phyloP scores from a whole-genome alignment of 2,888 invertebrate genomes.

The Lithophane semibrunnea region DNA sequence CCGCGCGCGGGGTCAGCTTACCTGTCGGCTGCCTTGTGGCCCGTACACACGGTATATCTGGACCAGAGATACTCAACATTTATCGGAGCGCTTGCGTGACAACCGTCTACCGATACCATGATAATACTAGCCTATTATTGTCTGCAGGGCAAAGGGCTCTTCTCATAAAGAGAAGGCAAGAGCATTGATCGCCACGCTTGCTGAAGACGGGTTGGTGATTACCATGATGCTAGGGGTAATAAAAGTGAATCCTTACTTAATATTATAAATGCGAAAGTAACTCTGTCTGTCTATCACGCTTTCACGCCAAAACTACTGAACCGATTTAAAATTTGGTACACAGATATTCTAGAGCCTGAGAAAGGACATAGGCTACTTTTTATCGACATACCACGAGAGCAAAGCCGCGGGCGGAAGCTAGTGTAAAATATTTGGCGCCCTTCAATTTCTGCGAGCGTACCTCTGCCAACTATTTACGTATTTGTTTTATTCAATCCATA shows the following conservation, averaged over 20 bases:
- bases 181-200: background rate
- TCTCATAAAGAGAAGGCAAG: background rate
- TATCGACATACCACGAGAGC: too few relatives aligned
- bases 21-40: conserved; percentile 56
- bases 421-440: background rate
- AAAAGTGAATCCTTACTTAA: background rate
- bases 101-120: background rate
- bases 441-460: background rate
- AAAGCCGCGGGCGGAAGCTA: too few relatives aligned
- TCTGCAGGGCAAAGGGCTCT: background rate
- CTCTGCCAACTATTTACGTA: background rate
- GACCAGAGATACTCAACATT: conserved; percentile 41
- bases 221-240: background rate
- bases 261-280: too few relatives aligned
- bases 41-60: conserved; percentile 48
- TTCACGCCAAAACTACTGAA: too few relatives aligned
- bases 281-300: too few relatives aligned
- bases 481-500: background rate
- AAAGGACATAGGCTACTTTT: too few relatives aligned
- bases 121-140: background rate
- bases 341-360: too few relatives aligned
- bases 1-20: conserved; percentile 60
- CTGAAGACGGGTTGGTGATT: background rate
- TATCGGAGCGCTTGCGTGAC: background rate
- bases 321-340: too few relatives aligned